Percentiles rank a stretch among this genome's conserved stretches.
phyloP scores from a whole-genome alignment of 2,113 vertebrate species.

The Anoplopoma fimbria region DNA sequence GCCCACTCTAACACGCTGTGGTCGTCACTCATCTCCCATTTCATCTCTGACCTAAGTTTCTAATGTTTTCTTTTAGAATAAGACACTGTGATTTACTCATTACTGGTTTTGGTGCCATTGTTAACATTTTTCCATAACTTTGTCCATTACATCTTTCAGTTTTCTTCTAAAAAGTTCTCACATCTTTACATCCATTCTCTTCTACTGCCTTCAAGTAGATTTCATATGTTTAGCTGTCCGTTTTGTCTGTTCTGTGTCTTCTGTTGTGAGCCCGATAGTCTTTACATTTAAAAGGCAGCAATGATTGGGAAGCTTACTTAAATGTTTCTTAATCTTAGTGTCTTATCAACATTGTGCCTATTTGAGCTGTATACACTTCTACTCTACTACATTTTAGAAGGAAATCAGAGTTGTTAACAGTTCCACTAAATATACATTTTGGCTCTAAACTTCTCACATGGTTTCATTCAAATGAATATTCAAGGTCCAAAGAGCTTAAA shows the following conservation, averaged over 20 bases:
- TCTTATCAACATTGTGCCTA: conserved; percentile 1
- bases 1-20: background rate
- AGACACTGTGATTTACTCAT: background rate
- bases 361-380: background rate
- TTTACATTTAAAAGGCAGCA: background rate
- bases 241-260: background rate
- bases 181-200: background rate
- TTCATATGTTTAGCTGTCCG: background rate
- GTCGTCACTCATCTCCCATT: conserved; percentile 9
- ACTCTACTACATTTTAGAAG: background rate
- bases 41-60: background rate
- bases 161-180: background rate
- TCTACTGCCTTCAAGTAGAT: background rate
- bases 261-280: background rate
- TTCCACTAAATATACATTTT: too few relatives aligned
- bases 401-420: background rate
- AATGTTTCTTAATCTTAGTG: background rate
- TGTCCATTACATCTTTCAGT: background rate
- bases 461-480: background rate
- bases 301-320: background rate
- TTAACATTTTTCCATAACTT: conserved; percentile 9
- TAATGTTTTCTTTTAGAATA: conserved; percentile 16
- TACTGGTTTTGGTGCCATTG: background rate
- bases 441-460: background rate
- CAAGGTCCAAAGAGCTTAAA: background rate